A percentile compares a stretch with the other conserved stretches of the same genome.
phyloP scores from a whole-genome alignment of 1,140 invertebrate species.

The Caenorhabditis latens region DNA sequence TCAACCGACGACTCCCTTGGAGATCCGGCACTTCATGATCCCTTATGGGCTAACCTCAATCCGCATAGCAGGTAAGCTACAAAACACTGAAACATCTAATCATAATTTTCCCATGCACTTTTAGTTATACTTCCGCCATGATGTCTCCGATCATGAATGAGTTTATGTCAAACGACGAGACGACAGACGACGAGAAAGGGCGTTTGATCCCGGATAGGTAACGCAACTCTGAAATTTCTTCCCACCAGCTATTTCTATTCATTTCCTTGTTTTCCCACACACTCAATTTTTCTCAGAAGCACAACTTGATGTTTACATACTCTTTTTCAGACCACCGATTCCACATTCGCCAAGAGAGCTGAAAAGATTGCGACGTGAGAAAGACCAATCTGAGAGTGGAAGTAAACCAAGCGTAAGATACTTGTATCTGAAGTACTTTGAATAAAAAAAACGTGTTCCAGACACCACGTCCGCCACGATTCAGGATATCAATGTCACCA shows the following conservation, averaged over 20 bases:
- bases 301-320: constrained; percentile 10
- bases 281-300: background rate
- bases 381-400: constrained; percentile 32
- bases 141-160: constrained; percentile 65
- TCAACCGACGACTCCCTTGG: constrained; percentile 61
- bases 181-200: constrained; percentile 57
- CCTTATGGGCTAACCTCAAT: constrained; percentile 52
- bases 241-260: background rate
- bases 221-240: too few relatives aligned
- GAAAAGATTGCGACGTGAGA: constrained; percentile 37
- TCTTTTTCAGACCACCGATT: constrained; percentile 43
- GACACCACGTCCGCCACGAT: constrained; percentile 39
- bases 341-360: constrained; percentile 34
- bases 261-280: background rate
- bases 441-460: background rate
- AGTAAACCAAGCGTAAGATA: constrained; percentile 23
- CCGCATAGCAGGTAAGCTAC: constrained; percentile 63
- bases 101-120: constrained; percentile 12
- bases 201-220: constrained; percentile 53
- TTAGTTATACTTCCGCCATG: constrained; percentile 66
- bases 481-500: constrained; percentile 58
- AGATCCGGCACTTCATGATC: constrained; percentile 55
- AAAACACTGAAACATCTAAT: background rate
- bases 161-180: constrained; percentile 51
- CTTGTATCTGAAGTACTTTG: background rate